phyloP scores from a whole-genome alignment of 2,888 invertebrate genomes.

The Prosapia bicincta region DNA sequence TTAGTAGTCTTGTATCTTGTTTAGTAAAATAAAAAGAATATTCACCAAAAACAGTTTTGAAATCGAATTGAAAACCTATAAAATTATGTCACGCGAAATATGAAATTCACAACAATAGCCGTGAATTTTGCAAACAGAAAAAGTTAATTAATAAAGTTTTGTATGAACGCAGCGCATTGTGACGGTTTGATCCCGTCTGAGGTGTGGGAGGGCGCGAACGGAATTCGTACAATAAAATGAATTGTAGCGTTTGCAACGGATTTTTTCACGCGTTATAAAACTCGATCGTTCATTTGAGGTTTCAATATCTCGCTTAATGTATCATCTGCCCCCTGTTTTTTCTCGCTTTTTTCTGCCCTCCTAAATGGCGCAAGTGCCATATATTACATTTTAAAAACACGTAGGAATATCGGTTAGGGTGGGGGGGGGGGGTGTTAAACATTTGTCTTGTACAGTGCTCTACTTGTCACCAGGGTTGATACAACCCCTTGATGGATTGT shows the following conservation, averaged over 20 bases:
- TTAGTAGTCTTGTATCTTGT: no score
- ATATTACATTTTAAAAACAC: not conserved
- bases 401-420: not conserved
- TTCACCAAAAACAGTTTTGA: no score
- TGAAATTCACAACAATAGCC: no score
- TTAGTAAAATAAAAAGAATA: no score
- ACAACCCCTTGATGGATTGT: not conserved
- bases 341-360: not conserved
- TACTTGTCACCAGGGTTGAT: not conserved
- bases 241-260: not conserved
- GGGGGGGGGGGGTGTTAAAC: not conserved
- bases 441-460: not conserved
- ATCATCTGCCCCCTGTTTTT: not conserved
- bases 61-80: no score
- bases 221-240: not conserved
- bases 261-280: not conserved
- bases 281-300: not conserved
- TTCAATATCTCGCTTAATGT: not conserved
- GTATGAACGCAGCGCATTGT: not conserved
- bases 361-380: not conserved
- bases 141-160: not conserved
- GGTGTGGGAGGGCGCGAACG: not conserved
- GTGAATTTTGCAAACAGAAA: not conserved
- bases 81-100: no score
- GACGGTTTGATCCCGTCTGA: not conserved